A percentile compares a stretch with the other conserved stretches of the same genome.
These are phyloP conservation scores for Sebastes minor DNA, from an alignment of 2,797 vertebrate genomes.

Conservation along the genomic window DNA sequence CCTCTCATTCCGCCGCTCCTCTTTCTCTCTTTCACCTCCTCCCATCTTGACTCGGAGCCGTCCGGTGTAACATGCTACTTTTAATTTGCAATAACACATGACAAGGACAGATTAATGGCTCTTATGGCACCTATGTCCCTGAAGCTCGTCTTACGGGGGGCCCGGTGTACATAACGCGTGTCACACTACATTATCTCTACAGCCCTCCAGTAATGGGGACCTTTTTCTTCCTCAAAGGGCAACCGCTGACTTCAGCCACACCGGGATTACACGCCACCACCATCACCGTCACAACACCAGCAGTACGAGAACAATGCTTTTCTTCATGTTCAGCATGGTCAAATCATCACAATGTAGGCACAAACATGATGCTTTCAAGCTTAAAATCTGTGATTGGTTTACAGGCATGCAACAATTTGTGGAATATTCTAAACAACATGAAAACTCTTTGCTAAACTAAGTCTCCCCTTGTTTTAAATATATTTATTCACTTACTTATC, in stretches of 20 bases:
- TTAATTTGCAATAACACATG: constrained; percentile 97
- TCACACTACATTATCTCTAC: constrained; percentile 86
- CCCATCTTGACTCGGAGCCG: constrained; percentile 84
- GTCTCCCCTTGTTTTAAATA: not conserved
- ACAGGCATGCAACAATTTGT: constrained; percentile 30
- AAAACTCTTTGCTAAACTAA: constrained; percentile 18
- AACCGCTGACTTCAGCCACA: constrained; percentile 72
- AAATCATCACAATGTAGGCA: constrained; percentile 7
- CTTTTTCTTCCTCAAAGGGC: constrained; percentile 81
- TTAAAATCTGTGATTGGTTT: not conserved
- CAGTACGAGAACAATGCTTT: constrained; percentile 1
- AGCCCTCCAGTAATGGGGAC: constrained; percentile 82
- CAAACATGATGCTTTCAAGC: not conserved
- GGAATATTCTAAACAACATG: not conserved
- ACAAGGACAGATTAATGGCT: constrained; percentile 91
- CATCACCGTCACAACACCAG: not conserved
- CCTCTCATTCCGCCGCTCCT: constrained; percentile 5
- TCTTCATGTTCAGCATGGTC: not conserved
- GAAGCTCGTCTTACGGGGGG: constrained; percentile 80
- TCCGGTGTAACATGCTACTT: constrained; percentile 94
- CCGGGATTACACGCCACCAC: constrained; percentile 17
- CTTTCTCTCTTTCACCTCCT: constrained; percentile 21
- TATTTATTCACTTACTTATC: not conserved
- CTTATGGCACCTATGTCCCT: constrained; percentile 88
- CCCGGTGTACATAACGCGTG: constrained; percentile 84